A percentile compares a stretch with the other conserved stretches of the same genome.
Conservation (phyloP, 2,797 vertebrate genomes). For the Pseudocheirus occidentalis region DNA sequence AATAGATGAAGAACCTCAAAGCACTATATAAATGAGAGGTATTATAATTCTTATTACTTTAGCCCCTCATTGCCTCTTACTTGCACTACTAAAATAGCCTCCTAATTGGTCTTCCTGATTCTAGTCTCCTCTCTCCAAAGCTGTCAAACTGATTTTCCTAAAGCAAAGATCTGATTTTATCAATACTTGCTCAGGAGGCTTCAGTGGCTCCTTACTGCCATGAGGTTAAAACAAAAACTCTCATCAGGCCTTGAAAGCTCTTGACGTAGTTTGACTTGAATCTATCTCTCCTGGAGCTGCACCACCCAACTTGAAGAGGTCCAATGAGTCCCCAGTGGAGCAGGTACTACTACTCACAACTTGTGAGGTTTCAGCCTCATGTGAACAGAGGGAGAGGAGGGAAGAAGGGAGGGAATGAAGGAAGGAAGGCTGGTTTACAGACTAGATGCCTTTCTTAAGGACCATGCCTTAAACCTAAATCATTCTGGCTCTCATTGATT, state of each 20-base stretch:
- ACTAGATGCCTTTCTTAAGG: background rate
- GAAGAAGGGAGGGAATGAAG: too few relatives aligned
- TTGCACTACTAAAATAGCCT: background rate
- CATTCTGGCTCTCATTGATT: too few relatives aligned
- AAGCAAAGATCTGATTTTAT: background rate
- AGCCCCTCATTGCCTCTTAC: background rate
- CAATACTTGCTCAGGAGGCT: too few relatives aligned
- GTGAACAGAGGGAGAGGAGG: too few relatives aligned
- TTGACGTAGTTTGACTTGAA: too few relatives aligned
- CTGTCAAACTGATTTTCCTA: background rate
- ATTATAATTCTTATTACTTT: background rate
- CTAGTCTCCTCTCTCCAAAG: background rate
- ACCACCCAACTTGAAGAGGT: too few relatives aligned
- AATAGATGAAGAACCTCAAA: background rate
- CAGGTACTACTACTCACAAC: too few relatives aligned
- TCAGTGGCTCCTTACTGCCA: too few relatives aligned
- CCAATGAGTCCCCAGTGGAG: too few relatives aligned
- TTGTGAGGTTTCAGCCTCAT: too few relatives aligned
- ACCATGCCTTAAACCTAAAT: background rate
- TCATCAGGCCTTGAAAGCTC: too few relatives aligned
- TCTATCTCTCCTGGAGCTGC: too few relatives aligned
- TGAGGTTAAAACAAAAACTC: background rate
- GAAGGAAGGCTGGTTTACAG: background rate
- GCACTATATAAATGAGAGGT: background rate
- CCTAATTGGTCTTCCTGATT: background rate